These are phyloP conservation scores for Pogonocichla stellata DNA, from an alignment of 2,113 vertebrate genomes.

Conservation along the genomic window DNA sequence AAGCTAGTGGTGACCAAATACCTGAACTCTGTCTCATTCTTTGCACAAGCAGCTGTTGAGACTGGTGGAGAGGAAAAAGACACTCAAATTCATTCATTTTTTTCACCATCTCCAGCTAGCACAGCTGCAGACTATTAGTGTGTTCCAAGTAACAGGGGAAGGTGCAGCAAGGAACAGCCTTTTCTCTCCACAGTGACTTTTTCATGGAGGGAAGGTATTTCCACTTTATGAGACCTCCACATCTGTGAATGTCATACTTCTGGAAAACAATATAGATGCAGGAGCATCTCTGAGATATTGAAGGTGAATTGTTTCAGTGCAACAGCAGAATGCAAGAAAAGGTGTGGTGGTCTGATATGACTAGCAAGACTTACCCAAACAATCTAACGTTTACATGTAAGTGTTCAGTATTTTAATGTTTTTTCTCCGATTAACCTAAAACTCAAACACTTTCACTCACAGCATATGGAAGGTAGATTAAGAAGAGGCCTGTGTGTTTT, in stretches of 20 bases:
- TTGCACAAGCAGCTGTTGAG: neutral
- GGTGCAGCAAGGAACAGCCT: neutral
- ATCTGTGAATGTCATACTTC: neutral
- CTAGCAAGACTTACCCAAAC: neutral
- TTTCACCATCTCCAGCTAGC: neutral
- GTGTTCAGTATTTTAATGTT: neutral
- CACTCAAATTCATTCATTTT: neutral
- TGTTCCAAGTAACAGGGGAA: neutral
- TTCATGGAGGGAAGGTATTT: neutral
- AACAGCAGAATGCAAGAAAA: neutral
- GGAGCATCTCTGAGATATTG: neutral
- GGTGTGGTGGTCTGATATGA: neutral
- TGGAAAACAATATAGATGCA: neutral
- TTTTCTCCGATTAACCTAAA: neutral
- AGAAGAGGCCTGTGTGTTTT: neutral
- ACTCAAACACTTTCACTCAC: neutral
- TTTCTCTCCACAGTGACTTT: neutral
- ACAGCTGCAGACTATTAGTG: neutral
- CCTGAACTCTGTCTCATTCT: neutral
- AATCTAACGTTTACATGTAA: neutral
- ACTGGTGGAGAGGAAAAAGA: neutral
- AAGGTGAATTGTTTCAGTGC: neutral
- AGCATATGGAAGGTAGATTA: neutral
- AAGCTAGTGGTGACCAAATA: neutral
- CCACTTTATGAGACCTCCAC: neutral